Conservation (phyloP, 1,140 invertebrate genomes). For the Lasioglossum baleicum region DNA sequence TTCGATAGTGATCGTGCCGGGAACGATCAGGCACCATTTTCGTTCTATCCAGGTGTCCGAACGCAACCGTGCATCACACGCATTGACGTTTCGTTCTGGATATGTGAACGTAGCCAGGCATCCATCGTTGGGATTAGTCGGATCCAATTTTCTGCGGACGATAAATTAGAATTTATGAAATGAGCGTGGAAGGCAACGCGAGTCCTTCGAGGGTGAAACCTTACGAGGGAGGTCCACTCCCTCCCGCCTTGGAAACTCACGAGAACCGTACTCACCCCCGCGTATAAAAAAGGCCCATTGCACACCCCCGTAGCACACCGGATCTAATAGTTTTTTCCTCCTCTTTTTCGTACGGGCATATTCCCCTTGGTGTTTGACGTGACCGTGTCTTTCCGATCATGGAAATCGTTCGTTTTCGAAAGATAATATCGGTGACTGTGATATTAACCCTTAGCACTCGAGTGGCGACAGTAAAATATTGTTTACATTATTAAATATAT, state of each 20-base stretch:
- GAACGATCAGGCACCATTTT: conserved; percentile 11
- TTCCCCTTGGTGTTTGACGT: conserved; percentile 45
- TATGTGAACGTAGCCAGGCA: conserved; percentile 53
- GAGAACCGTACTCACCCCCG: conserved; percentile 40
- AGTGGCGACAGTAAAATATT: no score
- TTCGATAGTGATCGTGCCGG: conserved; percentile 33
- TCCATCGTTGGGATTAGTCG: conserved; percentile 60
- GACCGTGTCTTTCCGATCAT: conserved; percentile 67
- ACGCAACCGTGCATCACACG: conserved; percentile 41
- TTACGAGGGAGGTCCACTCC: conserved; percentile 49
- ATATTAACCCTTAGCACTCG: not conserved
- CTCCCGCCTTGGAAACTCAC: conserved; percentile 29
- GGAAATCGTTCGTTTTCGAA: conserved; percentile 53
- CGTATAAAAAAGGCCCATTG: conserved; percentile 25
- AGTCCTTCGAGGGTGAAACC: conserved; percentile 59
- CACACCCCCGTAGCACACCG: conserved; percentile 53
- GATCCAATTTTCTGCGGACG: conserved; percentile 67
- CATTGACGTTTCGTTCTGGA: conserved; percentile 40
- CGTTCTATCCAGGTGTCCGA: conserved; percentile 32
- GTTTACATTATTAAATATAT: no score
- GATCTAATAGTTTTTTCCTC: conserved; percentile 72
- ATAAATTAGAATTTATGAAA: conserved; percentile 71
- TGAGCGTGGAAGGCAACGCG: conserved; percentile 59
- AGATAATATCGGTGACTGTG: conserved; percentile 2
- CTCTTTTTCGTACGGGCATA: conserved; percentile 61